Base-by-base conservation (phyloP, 2,888 invertebrate genomes). In the Troides oblongomaculatus region DNA sequence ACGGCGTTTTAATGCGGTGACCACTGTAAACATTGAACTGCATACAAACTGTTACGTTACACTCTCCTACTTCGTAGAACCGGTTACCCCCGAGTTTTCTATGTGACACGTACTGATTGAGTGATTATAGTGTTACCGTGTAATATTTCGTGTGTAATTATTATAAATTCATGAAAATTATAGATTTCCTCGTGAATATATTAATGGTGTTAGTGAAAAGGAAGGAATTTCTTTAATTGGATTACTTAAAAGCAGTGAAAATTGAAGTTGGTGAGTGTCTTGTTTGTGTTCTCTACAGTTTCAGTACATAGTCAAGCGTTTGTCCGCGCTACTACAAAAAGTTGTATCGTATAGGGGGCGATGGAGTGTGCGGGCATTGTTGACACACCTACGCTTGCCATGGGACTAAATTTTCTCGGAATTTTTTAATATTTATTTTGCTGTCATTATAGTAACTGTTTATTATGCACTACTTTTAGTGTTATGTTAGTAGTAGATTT, bases 331-430 rank as follows among this genome's bases (percentile, higher is more conserved):
- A 72, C 73, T 74, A 88, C 86, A 86, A 90, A 87, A 87, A 82
- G 79, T 78, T 78, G 76, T 80, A 78, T 71, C 64, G 81, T 82
- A 85, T 67, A 64, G 83, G 88, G 86, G 87, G 84, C 85, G 84
- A 83, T 86, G 87, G 87, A 86, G 86, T 85, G 86, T 84, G 84
- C 74, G 76, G 76, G 80, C 83, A 85, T 87, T 91, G 90, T 91
- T 90, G 89, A 89, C 86, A 87, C 85, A 81, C 72, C 71, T 74
- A 74, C 69, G 79, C 79, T 84, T 79, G 85, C 85, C 85, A 81
- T 63, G 61, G 65, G 53, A 72, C 72, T 43, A 17, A n/a, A 72
- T 56, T 69, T 61, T 64, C 66, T 70, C 36, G 75, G 74, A 74
- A 50, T 4, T 46, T 14, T 46, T 46, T 46, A 46, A 2, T 46